Conservation (phyloP, 1,140 invertebrate species). For the Helicoverpa armigera region DNA sequence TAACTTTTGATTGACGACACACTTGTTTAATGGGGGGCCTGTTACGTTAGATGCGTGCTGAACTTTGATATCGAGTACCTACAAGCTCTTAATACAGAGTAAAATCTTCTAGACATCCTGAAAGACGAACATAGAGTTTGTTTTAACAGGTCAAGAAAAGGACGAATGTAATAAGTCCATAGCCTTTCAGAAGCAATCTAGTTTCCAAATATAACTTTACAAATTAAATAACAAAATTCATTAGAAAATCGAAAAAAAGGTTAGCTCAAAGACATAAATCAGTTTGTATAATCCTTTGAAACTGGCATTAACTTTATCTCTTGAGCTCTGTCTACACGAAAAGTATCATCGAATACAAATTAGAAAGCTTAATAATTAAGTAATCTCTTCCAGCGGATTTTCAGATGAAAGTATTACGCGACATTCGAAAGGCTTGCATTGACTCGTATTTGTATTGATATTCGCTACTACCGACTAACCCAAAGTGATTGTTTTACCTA, state of each 20-base stretch:
- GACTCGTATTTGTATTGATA: slow-evolving; percentile 7
- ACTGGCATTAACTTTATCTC: slow-evolving; percentile 20
- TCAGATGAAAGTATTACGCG: too few species aligned
- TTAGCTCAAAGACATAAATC: slow-evolving; percentile 26
- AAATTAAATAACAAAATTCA: too few species aligned
- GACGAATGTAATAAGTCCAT: too few species aligned
- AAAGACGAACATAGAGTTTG: too few species aligned
- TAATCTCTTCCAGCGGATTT: slow-evolving; percentile 21
- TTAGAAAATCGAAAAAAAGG: background rate
- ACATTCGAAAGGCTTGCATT: slow-evolving; percentile 4
- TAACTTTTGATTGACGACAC: slow-evolving; percentile 44
- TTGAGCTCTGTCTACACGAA: slow-evolving; percentile 8
- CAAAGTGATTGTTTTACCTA: background rate
- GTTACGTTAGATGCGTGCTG: background rate
- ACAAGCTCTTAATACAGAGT: too few species aligned
- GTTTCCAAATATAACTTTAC: too few species aligned
- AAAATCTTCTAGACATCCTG: too few species aligned
- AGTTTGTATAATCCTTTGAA: slow-evolving; percentile 33
- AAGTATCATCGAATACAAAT: slow-evolving; percentile 13
- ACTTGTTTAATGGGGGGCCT: slow-evolving; percentile 1
- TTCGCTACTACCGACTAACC: background rate
- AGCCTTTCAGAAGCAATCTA: too few species aligned
- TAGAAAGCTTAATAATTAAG: background rate
- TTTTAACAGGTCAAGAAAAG: too few species aligned
- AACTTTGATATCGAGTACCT: too few species aligned